Conservation (phyloP, 1,140 invertebrate genomes). For the Ostrea edulis region DNA sequence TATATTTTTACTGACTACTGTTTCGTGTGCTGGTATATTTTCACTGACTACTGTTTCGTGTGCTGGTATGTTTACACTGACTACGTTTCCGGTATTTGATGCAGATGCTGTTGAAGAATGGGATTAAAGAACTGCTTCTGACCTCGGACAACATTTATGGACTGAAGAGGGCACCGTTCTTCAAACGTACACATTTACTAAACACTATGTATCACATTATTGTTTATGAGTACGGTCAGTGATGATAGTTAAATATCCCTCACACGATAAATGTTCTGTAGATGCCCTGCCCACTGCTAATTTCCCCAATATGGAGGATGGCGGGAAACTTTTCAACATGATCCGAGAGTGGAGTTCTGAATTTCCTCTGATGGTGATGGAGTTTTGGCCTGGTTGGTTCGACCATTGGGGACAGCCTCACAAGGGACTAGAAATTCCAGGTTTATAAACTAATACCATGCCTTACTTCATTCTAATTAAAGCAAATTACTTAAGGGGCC, state of each 20-base stretch:
- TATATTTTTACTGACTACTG: no score
- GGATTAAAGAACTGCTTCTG: constrained; percentile 80
- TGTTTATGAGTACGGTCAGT: background rate
- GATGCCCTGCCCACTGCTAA: constrained; percentile 81
- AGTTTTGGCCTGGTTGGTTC: constrained; percentile 86
- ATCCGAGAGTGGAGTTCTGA: constrained; percentile 80
- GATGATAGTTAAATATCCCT: background rate
- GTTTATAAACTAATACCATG: background rate
- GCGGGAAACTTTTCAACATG: constrained; percentile 64
- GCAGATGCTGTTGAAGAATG: constrained; percentile 71
- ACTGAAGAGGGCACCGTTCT: constrained; percentile 71
- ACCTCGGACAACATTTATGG: constrained; percentile 80
- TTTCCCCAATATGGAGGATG: constrained; percentile 76
- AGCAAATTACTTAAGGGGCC: no score
- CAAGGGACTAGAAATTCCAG: constrained; percentile 44
- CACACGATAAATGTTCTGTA: constrained; percentile 18
- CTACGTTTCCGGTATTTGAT: constrained; percentile 40
- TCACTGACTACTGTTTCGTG: no score
- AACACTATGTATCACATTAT: background rate
- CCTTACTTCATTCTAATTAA: no score
- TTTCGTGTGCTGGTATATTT: no score
- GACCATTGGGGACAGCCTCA: constrained; percentile 82
- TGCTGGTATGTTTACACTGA: no score
- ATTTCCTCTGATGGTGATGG: constrained; percentile 83
- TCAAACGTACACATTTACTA: constrained; percentile 71